These are phyloP conservation scores for Sinocyclocheilus rhinocerous DNA, from an alignment of 2,113 vertebrate genomes.

Conservation along the genomic window DNA sequence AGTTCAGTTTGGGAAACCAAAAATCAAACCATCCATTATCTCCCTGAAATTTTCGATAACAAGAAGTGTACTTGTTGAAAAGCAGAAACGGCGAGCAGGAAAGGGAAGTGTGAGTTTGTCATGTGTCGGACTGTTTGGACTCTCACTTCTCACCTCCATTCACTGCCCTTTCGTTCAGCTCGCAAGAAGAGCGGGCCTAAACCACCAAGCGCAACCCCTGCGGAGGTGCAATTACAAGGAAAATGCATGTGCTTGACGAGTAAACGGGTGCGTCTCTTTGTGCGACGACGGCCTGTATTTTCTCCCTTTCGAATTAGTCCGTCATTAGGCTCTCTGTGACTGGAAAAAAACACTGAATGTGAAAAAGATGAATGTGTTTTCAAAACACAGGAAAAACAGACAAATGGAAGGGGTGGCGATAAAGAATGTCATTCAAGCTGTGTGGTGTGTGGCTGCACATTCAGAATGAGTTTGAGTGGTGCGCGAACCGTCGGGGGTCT, in stretches of 20 bases:
- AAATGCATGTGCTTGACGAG: conserved; percentile 43
- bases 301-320: conserved; percentile 48
- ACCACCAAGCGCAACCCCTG: conserved; percentile 17
- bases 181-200: not conserved
- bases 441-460: conserved; percentile 57
- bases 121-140: conserved; percentile 1
- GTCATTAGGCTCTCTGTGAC: conserved; percentile 50
- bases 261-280: conserved; percentile 46
- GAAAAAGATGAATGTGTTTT: conserved; percentile 62
- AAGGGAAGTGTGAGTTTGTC: conserved; percentile 52
- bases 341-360: conserved; percentile 32
- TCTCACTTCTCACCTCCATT: conserved; percentile 46
- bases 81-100: conserved; percentile 49
- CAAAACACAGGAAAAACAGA: conserved; percentile 57
- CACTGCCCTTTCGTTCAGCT: conserved; percentile 18
- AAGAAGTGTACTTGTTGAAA: not conserved
- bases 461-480: conserved; percentile 71
- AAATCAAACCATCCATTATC: not conserved
- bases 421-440: conserved; percentile 57
- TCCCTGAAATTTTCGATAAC: not conserved
- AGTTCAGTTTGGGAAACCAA: not conserved
- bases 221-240: conserved; percentile 30
- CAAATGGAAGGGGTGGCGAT: conserved; percentile 47
- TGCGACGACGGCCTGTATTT: conserved; percentile 41
- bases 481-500: conserved; percentile 73